These are phyloP conservation scores for Trogon melanurus DNA, from an alignment of 2,113 vertebrate species.

Conservation along the genomic window DNA sequence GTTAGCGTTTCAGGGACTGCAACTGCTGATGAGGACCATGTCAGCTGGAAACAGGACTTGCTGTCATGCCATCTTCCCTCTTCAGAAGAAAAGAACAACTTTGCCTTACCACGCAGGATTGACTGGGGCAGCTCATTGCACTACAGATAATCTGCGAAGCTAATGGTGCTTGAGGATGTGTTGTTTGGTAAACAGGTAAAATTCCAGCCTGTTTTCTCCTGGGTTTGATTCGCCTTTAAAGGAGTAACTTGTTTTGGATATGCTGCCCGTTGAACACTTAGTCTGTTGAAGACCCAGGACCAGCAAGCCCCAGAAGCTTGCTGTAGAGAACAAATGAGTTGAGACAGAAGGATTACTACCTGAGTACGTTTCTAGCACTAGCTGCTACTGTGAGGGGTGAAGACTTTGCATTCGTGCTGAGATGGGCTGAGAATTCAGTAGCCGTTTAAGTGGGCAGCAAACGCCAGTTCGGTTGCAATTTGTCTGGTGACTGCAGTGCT, in stretches of 20 bases:
- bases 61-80: neutral
- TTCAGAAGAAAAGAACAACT: neutral
- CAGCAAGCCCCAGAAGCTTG: neutral
- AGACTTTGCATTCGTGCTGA: neutral
- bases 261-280: neutral
- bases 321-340: neutral
- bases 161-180: fast-evolving
- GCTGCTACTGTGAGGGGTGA: neutral
- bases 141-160: neutral
- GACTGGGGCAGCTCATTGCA: neutral
- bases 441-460: neutral
- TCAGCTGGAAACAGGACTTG: neutral
- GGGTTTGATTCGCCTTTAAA: fast-evolving
- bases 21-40: neutral
- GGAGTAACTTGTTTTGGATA: neutral
- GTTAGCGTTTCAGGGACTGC: neutral
- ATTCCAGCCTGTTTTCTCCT: neutral
- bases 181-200: neutral
- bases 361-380: fast-evolving
- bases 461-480: fast-evolving
- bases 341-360: neutral
- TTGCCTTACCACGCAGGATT: too few relatives aligned
- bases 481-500: neutral
- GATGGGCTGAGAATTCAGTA: neutral
- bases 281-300: too few relatives aligned